Percentiles rank a stretch among this genome's conserved stretches.
Evolutionary conservation across 1,140 invertebrate genomes (phyloP).

Genomic region (Chrysopa pallens): DNA sequence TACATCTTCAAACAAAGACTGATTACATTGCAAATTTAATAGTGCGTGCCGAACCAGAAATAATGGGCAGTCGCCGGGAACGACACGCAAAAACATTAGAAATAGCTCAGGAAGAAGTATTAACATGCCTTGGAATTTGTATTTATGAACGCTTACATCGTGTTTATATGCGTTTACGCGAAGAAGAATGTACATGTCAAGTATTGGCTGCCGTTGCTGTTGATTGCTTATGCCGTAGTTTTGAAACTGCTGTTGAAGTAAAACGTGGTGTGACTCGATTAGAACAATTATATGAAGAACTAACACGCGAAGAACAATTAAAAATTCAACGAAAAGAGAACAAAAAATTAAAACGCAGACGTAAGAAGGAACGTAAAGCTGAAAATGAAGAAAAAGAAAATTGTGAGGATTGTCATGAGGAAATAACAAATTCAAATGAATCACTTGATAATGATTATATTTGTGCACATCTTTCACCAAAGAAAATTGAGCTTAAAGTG

Average conservation of each 20-base stretch:
- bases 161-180: constrained; percentile 65
- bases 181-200: constrained; percentile 82
- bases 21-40: constrained; percentile 79
- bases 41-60: constrained; percentile 71
- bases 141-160: constrained; percentile 74
- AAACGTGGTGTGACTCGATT: constrained; percentile 78
- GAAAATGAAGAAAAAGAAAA: constrained; percentile 9
- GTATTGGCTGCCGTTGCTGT: constrained; percentile 75
- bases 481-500: neutral
- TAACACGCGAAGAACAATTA: constrained; percentile 63
- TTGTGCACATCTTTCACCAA: neutral
- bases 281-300: constrained; percentile 62
- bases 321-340: constrained; percentile 71
- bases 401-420: constrained; percentile 13
- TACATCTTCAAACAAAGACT: constrained; percentile 70
- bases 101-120: constrained; percentile 87
- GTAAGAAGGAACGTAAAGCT: constrained; percentile 40
- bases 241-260: constrained; percentile 72
- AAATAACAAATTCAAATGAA: neutral
- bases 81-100: constrained; percentile 86
- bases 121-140: constrained; percentile 83
- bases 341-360: constrained; percentile 67
- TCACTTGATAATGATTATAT: neutral
- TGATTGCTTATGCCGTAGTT: constrained; percentile 70
- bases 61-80: constrained; percentile 60